phyloP scores from a whole-genome alignment of 2,113 vertebrate genomes.

The Thalassarche chlororhynchos region DNA sequence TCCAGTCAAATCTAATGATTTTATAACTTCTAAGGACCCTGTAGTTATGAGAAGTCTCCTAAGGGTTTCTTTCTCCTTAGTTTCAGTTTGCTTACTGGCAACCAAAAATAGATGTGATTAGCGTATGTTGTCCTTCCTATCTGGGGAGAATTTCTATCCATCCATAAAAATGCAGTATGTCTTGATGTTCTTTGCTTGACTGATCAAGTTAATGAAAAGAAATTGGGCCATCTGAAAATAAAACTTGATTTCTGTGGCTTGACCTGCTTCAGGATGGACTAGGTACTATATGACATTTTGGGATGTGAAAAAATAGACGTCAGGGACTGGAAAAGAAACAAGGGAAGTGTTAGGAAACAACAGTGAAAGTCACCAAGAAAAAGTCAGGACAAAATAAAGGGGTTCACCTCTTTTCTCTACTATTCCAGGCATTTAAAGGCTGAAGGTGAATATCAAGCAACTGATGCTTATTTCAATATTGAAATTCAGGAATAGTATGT shows the following conservation, averaged over 20 bases:
- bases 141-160: neutral
- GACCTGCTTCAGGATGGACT: neutral
- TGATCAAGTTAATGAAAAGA: slow-evolving; percentile 14
- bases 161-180: neutral
- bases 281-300: neutral
- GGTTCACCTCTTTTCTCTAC: neutral
- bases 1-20: neutral
- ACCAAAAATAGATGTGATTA: neutral
- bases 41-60: neutral
- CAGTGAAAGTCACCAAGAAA: neutral
- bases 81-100: neutral
- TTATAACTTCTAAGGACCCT: neutral
- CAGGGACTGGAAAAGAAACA: neutral
- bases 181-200: neutral
- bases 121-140: neutral
- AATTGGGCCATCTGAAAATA: slow-evolving; percentile 27
- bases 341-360: neutral
- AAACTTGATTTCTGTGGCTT: neutral
- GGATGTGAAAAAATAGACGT: neutral
- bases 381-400: neutral
- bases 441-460: neutral
- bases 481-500: neutral
- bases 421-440: neutral
- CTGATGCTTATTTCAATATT: neutral
- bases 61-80: neutral